Conservation (phyloP, 2,888 invertebrate species). For the Dorcus parallelipipedus region DNA sequence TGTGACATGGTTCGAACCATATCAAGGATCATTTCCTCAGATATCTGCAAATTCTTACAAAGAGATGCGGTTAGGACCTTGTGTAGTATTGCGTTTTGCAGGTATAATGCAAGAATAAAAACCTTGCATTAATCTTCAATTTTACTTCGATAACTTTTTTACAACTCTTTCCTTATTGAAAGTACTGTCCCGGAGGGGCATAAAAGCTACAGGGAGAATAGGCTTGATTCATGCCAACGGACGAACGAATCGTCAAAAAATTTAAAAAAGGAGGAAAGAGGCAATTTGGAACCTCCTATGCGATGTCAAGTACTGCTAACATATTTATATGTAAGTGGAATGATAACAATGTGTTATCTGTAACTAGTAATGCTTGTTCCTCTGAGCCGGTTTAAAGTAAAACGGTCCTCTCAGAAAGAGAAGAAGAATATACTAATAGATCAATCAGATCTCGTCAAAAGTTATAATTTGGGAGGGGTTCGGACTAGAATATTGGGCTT, state of each 20-base stretch:
- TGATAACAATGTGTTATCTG: not conserved
- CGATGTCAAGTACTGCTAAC: not conserved
- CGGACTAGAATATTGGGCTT: no score
- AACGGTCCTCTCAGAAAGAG: no score
- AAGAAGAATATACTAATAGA: no score
- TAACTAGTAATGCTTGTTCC: not conserved
- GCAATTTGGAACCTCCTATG: not conserved
- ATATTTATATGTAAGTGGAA: not conserved
- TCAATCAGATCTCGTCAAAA: no score
- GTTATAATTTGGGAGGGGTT: no score
- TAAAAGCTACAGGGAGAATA: not conserved
- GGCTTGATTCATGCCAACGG: not conserved
- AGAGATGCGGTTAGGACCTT: not conserved
- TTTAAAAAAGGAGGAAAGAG: not conserved
- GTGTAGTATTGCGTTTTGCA: not conserved
- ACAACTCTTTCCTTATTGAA: not conserved
- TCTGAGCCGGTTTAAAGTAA: no score
- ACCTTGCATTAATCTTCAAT: not conserved
- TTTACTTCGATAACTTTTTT: slow-evolving; percentile 2
- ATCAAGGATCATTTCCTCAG: slow-evolving; percentile 17
- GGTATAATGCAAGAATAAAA: not conserved
- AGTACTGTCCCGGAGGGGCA: not conserved
- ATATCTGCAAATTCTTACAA: not conserved
- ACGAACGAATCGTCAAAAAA: no score
- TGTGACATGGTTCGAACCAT: slow-evolving; percentile 23